Evolutionary conservation across 1,140 invertebrate species (phyloP).

Genomic region (Anastrepha ludens): DNA sequence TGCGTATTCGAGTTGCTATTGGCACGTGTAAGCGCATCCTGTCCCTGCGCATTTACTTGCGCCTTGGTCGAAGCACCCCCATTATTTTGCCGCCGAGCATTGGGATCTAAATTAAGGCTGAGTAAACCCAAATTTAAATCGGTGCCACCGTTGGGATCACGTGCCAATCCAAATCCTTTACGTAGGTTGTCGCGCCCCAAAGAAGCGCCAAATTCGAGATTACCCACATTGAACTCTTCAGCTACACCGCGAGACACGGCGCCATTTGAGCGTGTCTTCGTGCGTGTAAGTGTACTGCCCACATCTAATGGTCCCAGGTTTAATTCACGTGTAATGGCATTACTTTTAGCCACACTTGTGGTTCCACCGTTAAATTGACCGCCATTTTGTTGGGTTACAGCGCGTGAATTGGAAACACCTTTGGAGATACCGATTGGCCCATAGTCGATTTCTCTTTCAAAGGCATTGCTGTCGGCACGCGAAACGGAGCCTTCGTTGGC

Average conservation of each 20-base stretch:
- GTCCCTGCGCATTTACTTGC: constrained; percentile 66
- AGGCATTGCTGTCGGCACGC: constrained; percentile 65
- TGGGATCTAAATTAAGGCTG: constrained; percentile 64
- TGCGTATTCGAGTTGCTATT: constrained; percentile 64
- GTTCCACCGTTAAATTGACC: constrained; percentile 60
- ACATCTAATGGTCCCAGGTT: constrained; percentile 66
- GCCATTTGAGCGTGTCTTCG: constrained; percentile 64
- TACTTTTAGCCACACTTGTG: constrained; percentile 64
- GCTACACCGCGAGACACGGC: constrained; percentile 60
- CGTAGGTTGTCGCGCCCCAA: constrained; percentile 65
- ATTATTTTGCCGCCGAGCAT: constrained; percentile 56
- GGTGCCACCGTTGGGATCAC: constrained; percentile 64
- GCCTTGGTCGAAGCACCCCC: constrained; percentile 62
- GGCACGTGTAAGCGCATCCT: constrained; percentile 59
- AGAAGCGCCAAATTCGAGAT: constrained; percentile 65
- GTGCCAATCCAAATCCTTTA: constrained; percentile 67
- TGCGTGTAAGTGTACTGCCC: constrained; percentile 68
- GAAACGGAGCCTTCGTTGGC: constrained; percentile 64
- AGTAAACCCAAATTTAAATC: constrained; percentile 65
- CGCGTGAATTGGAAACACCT: constrained; percentile 65
- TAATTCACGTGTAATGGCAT: constrained; percentile 63
- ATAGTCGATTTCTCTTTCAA: constrained; percentile 66
- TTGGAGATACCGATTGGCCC: constrained; percentile 65
- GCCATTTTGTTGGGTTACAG: constrained; percentile 64
- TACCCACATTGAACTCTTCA: constrained; percentile 67